Evolutionary conservation across 1,140 invertebrate species (phyloP), one percentile per base, ranked within the genome.

Genomic region (Cecropterus lyciades): DNA sequence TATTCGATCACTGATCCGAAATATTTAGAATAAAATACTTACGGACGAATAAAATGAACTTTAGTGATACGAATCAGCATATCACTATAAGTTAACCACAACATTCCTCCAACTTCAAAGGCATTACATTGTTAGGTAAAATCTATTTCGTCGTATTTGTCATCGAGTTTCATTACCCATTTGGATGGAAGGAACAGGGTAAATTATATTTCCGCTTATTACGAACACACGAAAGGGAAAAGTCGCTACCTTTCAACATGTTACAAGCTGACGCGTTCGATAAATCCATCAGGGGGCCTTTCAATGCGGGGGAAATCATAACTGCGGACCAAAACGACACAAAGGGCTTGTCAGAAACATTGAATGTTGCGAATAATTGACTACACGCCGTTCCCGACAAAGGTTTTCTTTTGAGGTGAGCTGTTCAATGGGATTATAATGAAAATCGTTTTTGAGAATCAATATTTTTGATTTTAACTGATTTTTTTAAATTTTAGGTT

Each of bases 351-450:
- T 63, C 59, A 52, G 59, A 51, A 63, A 63, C 59, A 63, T 63
- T 63, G 48, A 63, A 63, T 52, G 46, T 51, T 52, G 33, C 59
- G 59, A 52, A 52, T 63, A 63, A 63, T 63, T 63, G 59, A 63
- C 46, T 52, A 33, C 33, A 43, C 55, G 42, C 16, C 42, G 40
- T 40, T 13, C 15, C 4, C 42, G 4, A 57, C 55, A 57, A 27
- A 57, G 17, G 42, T 27, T 43, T 45, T 27, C 14, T 17, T 57
- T 57, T 27, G 20, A 45, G 6, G 40, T 27, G 17, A 15, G 20
- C 42, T 33, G 3, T 45, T 45, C 24, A 43, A 43, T 43, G 40
- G 13, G 40, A 43, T 43, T 43, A 14, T 43, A 14, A n/a, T 43
- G 11, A 14, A 43, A 43, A 11, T 14, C 40, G 0, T 37, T 11